Base-by-base conservation (phyloP, 2,888 invertebrate genomes). In the Coenonympha glycerion region DNA sequence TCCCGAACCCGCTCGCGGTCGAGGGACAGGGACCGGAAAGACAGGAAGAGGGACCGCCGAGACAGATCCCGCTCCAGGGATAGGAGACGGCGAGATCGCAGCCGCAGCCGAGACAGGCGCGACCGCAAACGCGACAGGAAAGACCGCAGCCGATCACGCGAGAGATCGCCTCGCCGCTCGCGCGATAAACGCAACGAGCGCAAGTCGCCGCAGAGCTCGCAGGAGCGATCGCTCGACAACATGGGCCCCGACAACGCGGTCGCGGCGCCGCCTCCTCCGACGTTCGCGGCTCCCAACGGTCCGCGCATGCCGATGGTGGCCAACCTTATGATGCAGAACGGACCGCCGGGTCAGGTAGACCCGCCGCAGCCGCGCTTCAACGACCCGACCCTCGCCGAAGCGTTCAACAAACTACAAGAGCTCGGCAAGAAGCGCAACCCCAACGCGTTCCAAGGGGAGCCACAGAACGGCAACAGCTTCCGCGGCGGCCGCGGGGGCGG, bases 381-480 rank as follows among this genome's bases (percentile, higher is more conserved):
- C 53, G 85, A 84, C 53, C 69, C 78, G 1, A 46, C 72, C 8
- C 71, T 83, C 48, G 60, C 68, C 0, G 85, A 84, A 1, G 64
- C 85, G 3, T 73, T 77, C 48, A 79, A 58, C 47, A 83, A 84
- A 51, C 64, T 87, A 26, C 81, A 86, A 52, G 86, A 88, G 53
- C 60, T 87, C 15, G 90, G 89, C 30, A 88, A 89, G 49, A 89
- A 90, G 41, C 84, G 91, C 3, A 91, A 90, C 62, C 88, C 91
- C 0, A 88, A 88, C 56, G 89, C 90, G 1, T 89, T 91, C 49
- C 87, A 84, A 57, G 81, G 78, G 1, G 80, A 83, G 3, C 75
- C 75, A 47, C 63, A 65, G 36, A 71, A 71, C 48, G 69, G 66
- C 1, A 70, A 65, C 15, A 55, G 62, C 13, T 62, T 60, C 44